Base-by-base conservation (phyloP, 2,888 invertebrate species). In the Notodonta ziczac region DNA sequence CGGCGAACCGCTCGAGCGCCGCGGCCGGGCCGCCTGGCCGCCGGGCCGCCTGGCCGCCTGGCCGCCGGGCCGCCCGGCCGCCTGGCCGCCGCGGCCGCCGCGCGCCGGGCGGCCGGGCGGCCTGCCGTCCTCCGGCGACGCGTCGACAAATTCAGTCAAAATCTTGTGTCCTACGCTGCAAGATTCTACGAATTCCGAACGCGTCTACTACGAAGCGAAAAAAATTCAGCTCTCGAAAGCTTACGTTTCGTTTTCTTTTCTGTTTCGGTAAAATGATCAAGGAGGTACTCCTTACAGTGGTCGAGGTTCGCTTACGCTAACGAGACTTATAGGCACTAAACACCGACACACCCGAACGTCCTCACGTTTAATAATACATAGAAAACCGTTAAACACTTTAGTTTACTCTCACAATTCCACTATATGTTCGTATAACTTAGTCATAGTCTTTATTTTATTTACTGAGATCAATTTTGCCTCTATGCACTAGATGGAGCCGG, bases 391-490 rank as follows among this genome's bases (percentile, higher is more conserved):
- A 87, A 88, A 88, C 85, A 87, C 85, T 84, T 85, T 84, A 83
- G 81, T 78, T 84, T 84, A 88, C 83, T 83, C 88, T 87, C 91
- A 93, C 92, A 91, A 91, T 92, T 92, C 90, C 93, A 91, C 93
- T 91, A 91, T 83, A 87, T 81, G 90, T 90, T 88, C 87, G 81
- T 84, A 83, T 85, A 81, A 86, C 80, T 84, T 84, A 86, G 82
- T 80, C 78, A 83, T 88, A 90, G 90, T 91, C 88, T 88, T 89
- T 89, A 89, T 88, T 87, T 85, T 89, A 84, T 82, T 84, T 86
- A 92, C 84, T 93, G 93, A 93, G 93, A 93, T 93, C 93, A 93
- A 87, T 87, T 86, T 86, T 86, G 88, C 89, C 90, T 85, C 87
- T 88, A 85, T 81, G 87, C 88, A 86, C 88, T 88, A 86, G 74